These are phyloP conservation scores for Cephalopachus bancanus DNA, from an alignment of 2,797 vertebrate species.

Conservation along the genomic window DNA sequence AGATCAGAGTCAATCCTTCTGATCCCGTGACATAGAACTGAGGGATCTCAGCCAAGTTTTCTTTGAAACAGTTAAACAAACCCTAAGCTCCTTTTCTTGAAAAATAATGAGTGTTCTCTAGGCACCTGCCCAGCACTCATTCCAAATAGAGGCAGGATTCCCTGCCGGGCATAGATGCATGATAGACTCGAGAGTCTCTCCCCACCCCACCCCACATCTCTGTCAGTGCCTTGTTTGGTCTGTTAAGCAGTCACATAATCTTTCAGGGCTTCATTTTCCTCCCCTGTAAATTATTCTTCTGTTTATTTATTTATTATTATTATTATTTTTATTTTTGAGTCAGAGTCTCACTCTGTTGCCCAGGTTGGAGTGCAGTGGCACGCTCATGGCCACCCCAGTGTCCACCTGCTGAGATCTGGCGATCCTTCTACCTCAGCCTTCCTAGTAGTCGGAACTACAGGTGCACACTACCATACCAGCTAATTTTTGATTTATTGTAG, in stretches of 20 bases:
- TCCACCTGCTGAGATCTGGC: too few relatives aligned
- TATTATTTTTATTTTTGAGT: not conserved
- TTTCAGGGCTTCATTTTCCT: not conserved
- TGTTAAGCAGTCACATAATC: not conserved
- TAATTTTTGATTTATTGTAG: too few relatives aligned
- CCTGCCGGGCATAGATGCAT: not conserved
- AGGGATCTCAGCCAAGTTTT: not conserved
- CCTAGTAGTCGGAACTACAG: too few relatives aligned
- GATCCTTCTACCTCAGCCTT: too few relatives aligned
- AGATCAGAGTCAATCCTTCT: slow-evolving; percentile 27
- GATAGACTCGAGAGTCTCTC: not conserved
- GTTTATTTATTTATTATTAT: not conserved
- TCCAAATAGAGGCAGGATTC: not conserved
- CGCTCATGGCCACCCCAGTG: too few relatives aligned
- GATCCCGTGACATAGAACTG: slow-evolving; percentile 6
- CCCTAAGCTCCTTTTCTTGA: slow-evolving; percentile 29
- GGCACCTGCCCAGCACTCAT: not conserved
- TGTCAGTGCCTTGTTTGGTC: not conserved
- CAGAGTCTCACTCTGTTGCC: too few relatives aligned
- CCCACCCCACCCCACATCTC: not conserved
- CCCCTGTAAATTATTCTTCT: slow-evolving; percentile 9
- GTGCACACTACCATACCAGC: too few relatives aligned
- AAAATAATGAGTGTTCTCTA: not conserved
- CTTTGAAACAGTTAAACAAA: slow-evolving; percentile 20
- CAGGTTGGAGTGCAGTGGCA: too few relatives aligned